Conservation (phyloP, 2,888 invertebrate species). For the Cerastis rubricosa region DNA sequence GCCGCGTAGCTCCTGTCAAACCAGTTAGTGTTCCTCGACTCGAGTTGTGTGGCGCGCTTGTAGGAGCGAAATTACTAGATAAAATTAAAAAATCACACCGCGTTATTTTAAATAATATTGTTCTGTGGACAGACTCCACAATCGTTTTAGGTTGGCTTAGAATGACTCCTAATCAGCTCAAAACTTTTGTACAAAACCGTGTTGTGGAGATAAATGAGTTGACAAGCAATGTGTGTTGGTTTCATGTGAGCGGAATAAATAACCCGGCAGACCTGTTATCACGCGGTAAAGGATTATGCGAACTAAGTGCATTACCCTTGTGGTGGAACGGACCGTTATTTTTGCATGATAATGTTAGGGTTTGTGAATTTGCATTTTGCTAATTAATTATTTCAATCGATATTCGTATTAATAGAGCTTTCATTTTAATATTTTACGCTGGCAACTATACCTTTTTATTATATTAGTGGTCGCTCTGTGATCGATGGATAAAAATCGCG, state of each 20-base stretch:
- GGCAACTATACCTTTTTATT: no score
- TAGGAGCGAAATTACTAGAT: not conserved
- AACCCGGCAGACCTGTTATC: not conserved
- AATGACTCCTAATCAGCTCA: conserved; percentile 1
- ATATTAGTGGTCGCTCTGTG: no score
- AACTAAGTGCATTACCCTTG: not conserved
- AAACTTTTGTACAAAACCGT: not conserved
- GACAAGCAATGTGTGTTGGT: not conserved
- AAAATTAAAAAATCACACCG: not conserved
- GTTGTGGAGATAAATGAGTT: not conserved
- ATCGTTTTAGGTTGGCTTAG: conserved; percentile 1
- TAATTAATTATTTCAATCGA: no score
- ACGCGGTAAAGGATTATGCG: not conserved
- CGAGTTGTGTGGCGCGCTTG: not conserved
- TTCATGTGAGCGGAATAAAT: not conserved
- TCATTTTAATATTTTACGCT: no score
- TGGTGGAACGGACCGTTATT: not conserved
- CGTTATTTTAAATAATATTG: not conserved
- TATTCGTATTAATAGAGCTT: no score
- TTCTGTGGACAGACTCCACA: not conserved
- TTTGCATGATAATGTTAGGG: not conserved
- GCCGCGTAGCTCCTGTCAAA: not conserved
- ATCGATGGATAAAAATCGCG: no score
- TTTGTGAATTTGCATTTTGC: no score
- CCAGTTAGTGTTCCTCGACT: not conserved